Evolutionary conservation across 35 echinoderm and acorn worm species (phyloP), one percentile per base, ranked within the genome.

Genomic region (Apostichopus californicus): DNA sequence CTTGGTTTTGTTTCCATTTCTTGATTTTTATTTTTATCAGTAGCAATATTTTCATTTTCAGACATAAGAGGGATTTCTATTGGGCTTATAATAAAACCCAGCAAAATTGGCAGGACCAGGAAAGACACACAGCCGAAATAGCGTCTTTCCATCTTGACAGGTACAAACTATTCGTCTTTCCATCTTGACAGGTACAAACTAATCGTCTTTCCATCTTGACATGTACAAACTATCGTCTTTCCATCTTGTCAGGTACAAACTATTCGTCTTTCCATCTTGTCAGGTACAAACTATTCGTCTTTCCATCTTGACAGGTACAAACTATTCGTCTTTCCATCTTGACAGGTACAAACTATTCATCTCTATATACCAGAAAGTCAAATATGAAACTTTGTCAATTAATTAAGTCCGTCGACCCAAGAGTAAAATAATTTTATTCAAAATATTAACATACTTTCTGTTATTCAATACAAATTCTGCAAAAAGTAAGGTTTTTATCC

Each of bases 81-180:
- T 96, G 93, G 57, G 79, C 78, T 25, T 96, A 94, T 18, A 78
- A 94, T 78, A 81, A 93, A 56, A 53, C 86, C 0, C 89, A 97
- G 14, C 91, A 81, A 28, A 95, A 93, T 72, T 97, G 96, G 96
- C 73, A 95, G 22, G 96, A 97, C 56, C 71, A 87, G 70, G 96
- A 97, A 79, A 90, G 96, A 61, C 96, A 97, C 82, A 97, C 92
- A 79, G 96, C 96, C 55, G 96, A 97, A 78, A 92, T 97, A 60
- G 96, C 96, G 58, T 70, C 96, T 25, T 97, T 97, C 70, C 96
- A 97, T 88, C 82, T 97, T 53, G 96, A 97, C 90, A 93, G 93
- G 96, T 97, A 90, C 63, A 53, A 55, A 46, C 71, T 75, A 13
- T 68, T 14, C 64, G 18, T 11, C 64, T 8, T 68, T 75, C 17